These are phyloP conservation scores for Leucophenga montana DNA, from an alignment of 2,888 invertebrate genomes.

Conservation along the genomic window DNA sequence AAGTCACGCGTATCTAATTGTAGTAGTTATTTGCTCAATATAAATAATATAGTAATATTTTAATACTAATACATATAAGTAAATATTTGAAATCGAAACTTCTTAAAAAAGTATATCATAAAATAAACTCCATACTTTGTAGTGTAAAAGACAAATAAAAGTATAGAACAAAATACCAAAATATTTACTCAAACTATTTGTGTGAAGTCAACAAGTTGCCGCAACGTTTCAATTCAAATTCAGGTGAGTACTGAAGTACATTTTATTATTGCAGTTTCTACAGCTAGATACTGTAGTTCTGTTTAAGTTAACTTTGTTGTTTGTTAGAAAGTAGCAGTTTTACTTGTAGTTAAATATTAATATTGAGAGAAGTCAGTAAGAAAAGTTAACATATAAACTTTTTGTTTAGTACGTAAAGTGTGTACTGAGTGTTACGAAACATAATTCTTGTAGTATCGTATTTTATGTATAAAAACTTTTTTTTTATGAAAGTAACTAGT, in stretches of 20 bases:
- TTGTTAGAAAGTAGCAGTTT: no score
- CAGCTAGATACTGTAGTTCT: not conserved
- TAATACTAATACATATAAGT: not conserved
- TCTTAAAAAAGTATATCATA: not conserved
- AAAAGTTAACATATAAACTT: no score
- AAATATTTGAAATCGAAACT: not conserved
- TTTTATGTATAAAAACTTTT: no score
- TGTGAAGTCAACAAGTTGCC: slow-evolving; percentile 18
- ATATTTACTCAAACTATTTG: not conserved
- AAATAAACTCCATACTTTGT: not conserved
- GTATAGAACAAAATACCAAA: not conserved
- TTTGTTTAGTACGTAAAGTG: no score
- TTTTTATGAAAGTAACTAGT: no score
- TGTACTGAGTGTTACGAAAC: no score
- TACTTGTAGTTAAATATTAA: no score
- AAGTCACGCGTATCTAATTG: no score
- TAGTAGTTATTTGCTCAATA: not conserved
- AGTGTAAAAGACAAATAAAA: not conserved
- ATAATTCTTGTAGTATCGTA: no score
- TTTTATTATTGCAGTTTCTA: no score
- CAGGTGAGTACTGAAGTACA: slow-evolving; percentile 6
- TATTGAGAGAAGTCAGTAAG: no score
- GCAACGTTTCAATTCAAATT: not conserved
- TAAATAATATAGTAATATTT: not conserved
- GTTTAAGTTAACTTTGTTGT: not conserved